Evolutionary conservation across 2,888 invertebrate genomes (phyloP).

Genomic region (Octodonta nipae): DNA sequence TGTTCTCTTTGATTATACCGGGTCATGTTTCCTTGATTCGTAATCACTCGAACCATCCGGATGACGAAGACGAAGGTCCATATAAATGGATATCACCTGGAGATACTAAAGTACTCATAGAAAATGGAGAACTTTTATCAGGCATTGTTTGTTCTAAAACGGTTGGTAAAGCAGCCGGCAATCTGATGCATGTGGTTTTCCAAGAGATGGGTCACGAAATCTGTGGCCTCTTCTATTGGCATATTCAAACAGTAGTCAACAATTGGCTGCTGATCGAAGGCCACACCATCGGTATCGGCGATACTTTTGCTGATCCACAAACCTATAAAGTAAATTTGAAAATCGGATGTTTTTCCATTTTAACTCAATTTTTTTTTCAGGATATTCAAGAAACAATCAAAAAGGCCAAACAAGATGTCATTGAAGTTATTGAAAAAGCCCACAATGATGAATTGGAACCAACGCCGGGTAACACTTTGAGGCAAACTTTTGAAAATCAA

Average conservation of each 20-base stretch:
- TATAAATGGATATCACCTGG: constrained; percentile 99
- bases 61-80: constrained; percentile 95
- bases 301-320: constrained; percentile 98
- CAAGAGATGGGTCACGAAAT: constrained; percentile 92
- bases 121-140: constrained; percentile 93
- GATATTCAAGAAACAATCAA: constrained; percentile 97
- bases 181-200: constrained; percentile 92
- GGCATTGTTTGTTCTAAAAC: constrained; percentile 98
- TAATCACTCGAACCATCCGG: constrained; percentile 97
- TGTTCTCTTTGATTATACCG: constrained; percentile 94
- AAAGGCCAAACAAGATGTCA: constrained; percentile 98
- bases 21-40: constrained; percentile 96
- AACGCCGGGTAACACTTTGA: constrained; percentile 94
- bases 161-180: constrained; percentile 77
- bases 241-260: constrained; percentile 98
- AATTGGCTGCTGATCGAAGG: constrained; percentile 95
- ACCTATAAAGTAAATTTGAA: constrained; percentile 94
- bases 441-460: constrained; percentile 99
- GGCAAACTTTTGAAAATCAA: constrained; percentile 99
- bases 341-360: no score
- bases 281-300: constrained; percentile 94
- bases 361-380: no score
- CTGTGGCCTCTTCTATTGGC: constrained; percentile 91
- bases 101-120: constrained; percentile 87
- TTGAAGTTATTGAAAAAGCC: constrained; percentile 98